Evolutionary conservation across 2,888 invertebrate species (phyloP), one percentile per base, ranked within the genome.

Genomic region (Drosophila formosana): DNA sequence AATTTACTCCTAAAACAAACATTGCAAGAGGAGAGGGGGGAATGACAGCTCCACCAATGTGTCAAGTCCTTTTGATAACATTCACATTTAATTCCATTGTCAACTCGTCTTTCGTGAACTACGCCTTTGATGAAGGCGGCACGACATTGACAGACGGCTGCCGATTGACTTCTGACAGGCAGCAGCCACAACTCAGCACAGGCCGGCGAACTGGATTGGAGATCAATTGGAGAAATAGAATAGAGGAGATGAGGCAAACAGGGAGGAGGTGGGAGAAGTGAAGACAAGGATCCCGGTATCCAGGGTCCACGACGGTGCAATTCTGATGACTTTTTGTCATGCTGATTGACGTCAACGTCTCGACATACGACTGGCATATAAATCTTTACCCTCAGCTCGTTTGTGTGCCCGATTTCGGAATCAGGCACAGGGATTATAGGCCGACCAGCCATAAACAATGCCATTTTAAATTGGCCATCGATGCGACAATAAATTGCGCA

Each of bases 291-390:
- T 41, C 13, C 39, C 7, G 63, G 47, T 41, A 41, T 25, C 8
- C 55, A 57, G 67, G 61, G 67, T 63, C 67, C 71, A 58, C 75
- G 58, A 62, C 37, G 65, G 68, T 71, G 71, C 88, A 80, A 89
- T 85, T 89, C 88, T 90, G 87, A 91, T 91, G 90, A 90, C 86
- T 89, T 91, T 90, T 90, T 89, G 90, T 90, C 91, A 90, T 85
- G 75, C 82, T 90, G 90, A 90, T 90, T 83, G 90, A 91, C 89
- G 85, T 87, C 89, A 89, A 88, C 89, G 89, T 86, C 72, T 89
- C 87, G 66, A 61, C 78, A 78, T 72, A 72, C 71, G 82, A 71
- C 74, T 76, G 89, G 89, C 87, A 82, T 72, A 89, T 89, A 89
- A 86, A 86, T 89, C 89, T 86, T 75, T 58, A 32, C 43, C 47